Percentiles rank a stretch among this genome's conserved stretches.
Conservation (phyloP, 2,113 vertebrate species). For the Rissa tridactyla region DNA sequence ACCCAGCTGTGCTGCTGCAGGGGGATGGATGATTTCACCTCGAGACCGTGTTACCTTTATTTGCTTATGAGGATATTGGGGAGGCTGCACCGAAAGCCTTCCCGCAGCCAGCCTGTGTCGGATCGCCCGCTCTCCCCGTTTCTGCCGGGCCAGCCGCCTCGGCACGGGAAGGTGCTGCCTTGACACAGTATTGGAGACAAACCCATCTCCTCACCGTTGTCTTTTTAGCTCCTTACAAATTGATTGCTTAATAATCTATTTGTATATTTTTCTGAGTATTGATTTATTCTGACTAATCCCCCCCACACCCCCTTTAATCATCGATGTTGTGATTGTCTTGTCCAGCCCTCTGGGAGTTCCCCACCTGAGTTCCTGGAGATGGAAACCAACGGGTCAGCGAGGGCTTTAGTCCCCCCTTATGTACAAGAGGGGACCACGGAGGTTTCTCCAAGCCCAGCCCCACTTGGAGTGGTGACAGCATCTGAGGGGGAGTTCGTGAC, state of each 20-base stretch:
- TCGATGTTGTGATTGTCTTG: not conserved
- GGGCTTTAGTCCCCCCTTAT: not conserved
- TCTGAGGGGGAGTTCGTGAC: not conserved
- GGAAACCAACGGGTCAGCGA: not conserved
- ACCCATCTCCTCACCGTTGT: accelerated
- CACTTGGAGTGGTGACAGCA: not conserved
- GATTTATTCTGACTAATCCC: not conserved
- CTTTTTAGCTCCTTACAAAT: not conserved
- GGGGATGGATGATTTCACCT: not conserved
- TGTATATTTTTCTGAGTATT: not conserved
- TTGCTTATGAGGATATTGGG: accelerated
- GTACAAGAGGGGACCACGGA: accelerated
- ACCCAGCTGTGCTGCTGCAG: not conserved
- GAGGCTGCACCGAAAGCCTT: not conserved
- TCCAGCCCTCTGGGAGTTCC: not conserved
- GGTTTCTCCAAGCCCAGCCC: not conserved
- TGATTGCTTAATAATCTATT: not conserved
- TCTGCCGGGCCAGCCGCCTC: not conserved
- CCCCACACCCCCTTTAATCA: not conserved
- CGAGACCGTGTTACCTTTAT: not conserved
- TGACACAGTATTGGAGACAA: not conserved
- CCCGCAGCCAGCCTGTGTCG: accelerated
- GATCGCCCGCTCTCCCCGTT: accelerated
- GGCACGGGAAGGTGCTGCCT: accelerated
- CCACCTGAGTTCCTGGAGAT: not conserved